Conservation (phyloP, 1,140 invertebrate genomes). For the Apis florea region DNA sequence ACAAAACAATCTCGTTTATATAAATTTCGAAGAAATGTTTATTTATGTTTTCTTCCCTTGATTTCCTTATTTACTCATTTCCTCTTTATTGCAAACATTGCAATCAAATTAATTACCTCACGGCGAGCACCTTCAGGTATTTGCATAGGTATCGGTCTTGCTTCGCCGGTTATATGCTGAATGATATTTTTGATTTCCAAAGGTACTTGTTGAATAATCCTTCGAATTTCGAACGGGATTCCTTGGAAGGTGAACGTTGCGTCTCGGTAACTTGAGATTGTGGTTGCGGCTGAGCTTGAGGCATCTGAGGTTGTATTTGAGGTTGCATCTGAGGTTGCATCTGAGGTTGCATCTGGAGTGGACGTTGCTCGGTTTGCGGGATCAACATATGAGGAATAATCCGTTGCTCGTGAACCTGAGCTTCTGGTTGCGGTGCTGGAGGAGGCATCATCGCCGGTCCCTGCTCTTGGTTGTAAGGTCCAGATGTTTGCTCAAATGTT, state of each 20-base stretch:
- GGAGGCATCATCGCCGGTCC: conserved; percentile 71
- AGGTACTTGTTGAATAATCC: conserved; percentile 75
- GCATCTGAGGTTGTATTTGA: conserved; percentile 46
- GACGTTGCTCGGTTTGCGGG: conserved; percentile 69
- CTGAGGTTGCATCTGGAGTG: conserved; percentile 57
- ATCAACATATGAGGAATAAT: conserved; percentile 69
- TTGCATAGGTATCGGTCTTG: conserved; percentile 64
- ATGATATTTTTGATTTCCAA: conserved; percentile 76
- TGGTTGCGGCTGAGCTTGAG: conserved; percentile 52
- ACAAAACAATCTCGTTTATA: not conserved
- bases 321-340: conserved; percentile 53
- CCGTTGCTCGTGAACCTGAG: conserved; percentile 61
- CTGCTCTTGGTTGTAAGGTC: conserved; percentile 65
- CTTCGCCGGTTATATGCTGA: conserved; percentile 73
- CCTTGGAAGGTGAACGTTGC: conserved; percentile 70
- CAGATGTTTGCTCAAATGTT: conserved; percentile 49
- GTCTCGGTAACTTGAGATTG: conserved; percentile 58
- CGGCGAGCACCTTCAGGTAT: conserved; percentile 72
- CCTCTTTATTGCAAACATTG: not conserved
- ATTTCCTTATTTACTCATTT: too few relatives aligned
- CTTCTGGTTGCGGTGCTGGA: conserved; percentile 62
- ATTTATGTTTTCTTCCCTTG: too few relatives aligned
- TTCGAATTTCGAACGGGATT: conserved; percentile 73
- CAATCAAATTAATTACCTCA: conserved; percentile 63
- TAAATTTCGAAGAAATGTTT: not conserved